phyloP scores from a whole-genome alignment of 1,140 invertebrate species.

The Leptoteleia sp. region DNA sequence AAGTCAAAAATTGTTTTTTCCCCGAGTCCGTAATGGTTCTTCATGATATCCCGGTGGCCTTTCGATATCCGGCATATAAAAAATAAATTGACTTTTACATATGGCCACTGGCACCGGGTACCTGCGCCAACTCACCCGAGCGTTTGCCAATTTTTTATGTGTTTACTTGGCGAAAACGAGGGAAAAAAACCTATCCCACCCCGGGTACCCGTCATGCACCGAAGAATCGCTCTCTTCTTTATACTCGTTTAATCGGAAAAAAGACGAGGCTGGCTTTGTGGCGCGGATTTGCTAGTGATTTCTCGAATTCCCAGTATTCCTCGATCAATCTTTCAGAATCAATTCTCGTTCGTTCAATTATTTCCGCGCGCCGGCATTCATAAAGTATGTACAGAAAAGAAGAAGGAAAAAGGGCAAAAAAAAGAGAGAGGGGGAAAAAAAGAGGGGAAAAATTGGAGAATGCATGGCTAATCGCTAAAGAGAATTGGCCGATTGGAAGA shows the following conservation, averaged over 20 bases:
- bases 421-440: no score
- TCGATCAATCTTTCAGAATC: not conserved
- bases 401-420: no score
- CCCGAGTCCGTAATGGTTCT: slow-evolving; percentile 2
- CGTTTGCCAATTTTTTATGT: slow-evolving; percentile 55
- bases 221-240: slow-evolving; percentile 33
- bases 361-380: not conserved
- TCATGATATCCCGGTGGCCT: slow-evolving; percentile 25
- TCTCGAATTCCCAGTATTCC: not conserved
- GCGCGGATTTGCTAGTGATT: slow-evolving; percentile 3
- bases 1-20: no score
- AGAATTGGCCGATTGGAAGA: no score
- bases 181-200: slow-evolving; percentile 27
- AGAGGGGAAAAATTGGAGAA: no score
- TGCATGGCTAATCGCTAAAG: no score
- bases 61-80: slow-evolving; percentile 29
- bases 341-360: not conserved
- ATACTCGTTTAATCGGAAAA: no score
- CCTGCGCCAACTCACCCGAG: slow-evolving; percentile 29
- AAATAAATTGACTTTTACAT: slow-evolving; percentile 43
- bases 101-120: slow-evolving; percentile 2
- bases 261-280: slow-evolving; percentile 21
- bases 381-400: slow-evolving; percentile 18
- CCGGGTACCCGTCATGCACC: slow-evolving; percentile 19
- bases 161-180: slow-evolving; percentile 34